Percentiles rank a stretch among this genome's conserved stretches.
These are phyloP conservation scores for Leptinotarsa juncta DNA, from an alignment of 2,888 invertebrate genomes.

Conservation along the genomic window DNA sequence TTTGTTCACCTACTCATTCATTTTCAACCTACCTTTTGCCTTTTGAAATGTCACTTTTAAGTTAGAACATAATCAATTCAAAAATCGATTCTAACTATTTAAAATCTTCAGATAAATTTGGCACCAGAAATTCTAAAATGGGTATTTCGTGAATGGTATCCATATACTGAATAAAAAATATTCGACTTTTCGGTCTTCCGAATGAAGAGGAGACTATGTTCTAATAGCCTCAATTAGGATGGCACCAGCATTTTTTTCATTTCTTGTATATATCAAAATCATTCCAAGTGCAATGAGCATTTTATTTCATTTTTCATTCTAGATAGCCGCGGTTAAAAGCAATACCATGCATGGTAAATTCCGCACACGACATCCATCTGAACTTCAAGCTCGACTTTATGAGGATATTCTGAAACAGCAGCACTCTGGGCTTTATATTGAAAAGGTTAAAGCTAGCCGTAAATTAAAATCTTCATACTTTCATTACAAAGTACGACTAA, in stretches of 20 bases:
- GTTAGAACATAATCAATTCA: too few species aligned
- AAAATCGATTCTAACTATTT: too few species aligned
- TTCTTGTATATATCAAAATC: slow-evolving; percentile 21
- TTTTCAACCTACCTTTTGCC: too few species aligned
- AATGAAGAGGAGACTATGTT: too few species aligned
- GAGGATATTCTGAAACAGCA: slow-evolving; percentile 58
- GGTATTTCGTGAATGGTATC: too few species aligned
- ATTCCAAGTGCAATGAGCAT: slow-evolving; percentile 26
- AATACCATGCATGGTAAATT: slow-evolving; percentile 54
- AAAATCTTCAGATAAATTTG: too few species aligned
- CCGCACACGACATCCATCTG: slow-evolving; percentile 56
- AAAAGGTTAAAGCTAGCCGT: slow-evolving; percentile 50
- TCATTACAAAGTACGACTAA: slow-evolving; percentile 49
- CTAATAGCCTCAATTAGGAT: too few species aligned
- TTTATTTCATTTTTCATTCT: slow-evolving; percentile 35
- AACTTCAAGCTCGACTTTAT: slow-evolving; percentile 57
- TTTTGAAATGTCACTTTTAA: too few species aligned
- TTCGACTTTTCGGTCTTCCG: too few species aligned
- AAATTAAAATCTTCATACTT: slow-evolving; percentile 59
- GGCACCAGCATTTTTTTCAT: neutral
- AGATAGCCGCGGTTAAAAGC: slow-evolving; percentile 50
- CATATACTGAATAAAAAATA: too few species aligned
- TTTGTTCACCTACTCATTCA: too few species aligned
- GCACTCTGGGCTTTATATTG: slow-evolving; percentile 57
- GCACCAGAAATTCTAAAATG: too few species aligned